Conservation (phyloP, 2,888 invertebrate species). For the Lasiommata megera region DNA sequence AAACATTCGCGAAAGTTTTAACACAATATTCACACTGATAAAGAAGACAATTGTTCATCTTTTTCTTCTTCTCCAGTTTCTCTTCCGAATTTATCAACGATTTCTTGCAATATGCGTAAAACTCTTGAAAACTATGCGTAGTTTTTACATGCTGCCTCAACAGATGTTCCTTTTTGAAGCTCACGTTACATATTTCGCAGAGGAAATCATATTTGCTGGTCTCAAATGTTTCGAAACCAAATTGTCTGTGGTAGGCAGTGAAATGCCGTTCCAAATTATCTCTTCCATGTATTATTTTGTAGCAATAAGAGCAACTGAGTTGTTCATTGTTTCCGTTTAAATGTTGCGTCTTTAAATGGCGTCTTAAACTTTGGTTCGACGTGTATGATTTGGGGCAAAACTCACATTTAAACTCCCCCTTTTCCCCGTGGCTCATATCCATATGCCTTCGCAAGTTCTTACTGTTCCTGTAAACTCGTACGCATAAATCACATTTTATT, state of each 20-base stretch:
- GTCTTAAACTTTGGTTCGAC: constrained; percentile 56
- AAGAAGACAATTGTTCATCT: constrained; percentile 18
- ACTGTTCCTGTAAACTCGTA: constrained; percentile 54
- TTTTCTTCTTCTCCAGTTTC: constrained; percentile 18
- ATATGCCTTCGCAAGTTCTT: constrained; percentile 58
- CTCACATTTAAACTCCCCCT: constrained; percentile 51
- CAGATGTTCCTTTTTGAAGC: constrained; percentile 45
- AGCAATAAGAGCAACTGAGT: constrained; percentile 38
- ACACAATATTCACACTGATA: constrained; percentile 60
- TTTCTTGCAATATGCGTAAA: constrained; percentile 59
- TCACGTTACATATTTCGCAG: constrained; percentile 48
- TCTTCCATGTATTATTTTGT: constrained; percentile 37
- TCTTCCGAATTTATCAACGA: constrained; percentile 37
- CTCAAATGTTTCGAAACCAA: neutral
- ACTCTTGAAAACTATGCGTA: constrained; percentile 56
- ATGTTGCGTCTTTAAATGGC: constrained; percentile 50
- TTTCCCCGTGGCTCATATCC: constrained; percentile 56
- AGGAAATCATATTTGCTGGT: constrained; percentile 20
- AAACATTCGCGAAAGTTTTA: constrained; percentile 44
- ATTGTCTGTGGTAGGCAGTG: constrained; percentile 28
- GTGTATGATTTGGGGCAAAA: constrained; percentile 63
- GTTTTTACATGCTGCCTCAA: constrained; percentile 56
- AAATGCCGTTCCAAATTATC: constrained; percentile 44
- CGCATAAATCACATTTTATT: constrained; percentile 52
- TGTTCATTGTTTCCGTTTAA: constrained; percentile 36